Evolutionary conservation across 1,140 invertebrate genomes (phyloP), one percentile per base, ranked within the genome.

Genomic region (Drosophila nasuta): DNA sequence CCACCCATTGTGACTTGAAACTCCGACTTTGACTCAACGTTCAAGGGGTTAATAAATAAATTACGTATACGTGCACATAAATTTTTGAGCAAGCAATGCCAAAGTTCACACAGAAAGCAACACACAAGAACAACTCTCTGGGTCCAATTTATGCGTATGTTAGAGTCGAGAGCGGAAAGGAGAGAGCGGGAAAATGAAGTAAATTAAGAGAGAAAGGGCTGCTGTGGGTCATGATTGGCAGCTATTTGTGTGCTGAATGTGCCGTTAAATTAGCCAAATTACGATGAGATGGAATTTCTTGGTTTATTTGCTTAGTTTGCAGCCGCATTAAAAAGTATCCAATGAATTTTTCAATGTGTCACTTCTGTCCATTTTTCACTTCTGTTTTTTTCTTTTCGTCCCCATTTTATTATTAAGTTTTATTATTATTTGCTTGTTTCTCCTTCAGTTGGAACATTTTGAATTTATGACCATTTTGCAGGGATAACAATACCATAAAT

Each of bases 31-130:
- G 59, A 35, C 48, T 25, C 17, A 30, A 56, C 65, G 63, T 89
- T 85, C 54, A 90, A 89, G 85, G 83, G 85, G 85, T 89, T 89
- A 89, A 89, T 89, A 89, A 89, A 89, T 89, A 89, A 89, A 89
- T 89, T 89, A 89, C 81, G 66, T 81, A 81, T 89, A 89, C 85
- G 85, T 89, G 85, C 81, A 85, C 85, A 89, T 89, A 89, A 89
- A 89, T 89, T 88, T 65, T 72, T 65, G 58, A 75, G 80, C 57
- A 64, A 51, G 60, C 77, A 63, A 66, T 68, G 82, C 56, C 71
- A 86, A 75, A 89, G 85, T 85, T 89, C 85, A 81, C 60, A 81
- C 80, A 68, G 52, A 69, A 64, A 45, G 57, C 73, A 70, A 45
- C 68, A 38, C 20, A 25, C 35, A 73, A 59, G 35, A 68, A 49